Evolutionary conservation across 2,797 vertebrate species (phyloP), one percentile per base, ranked within the genome.

Genomic region (Linurgus olivaceus): DNA sequence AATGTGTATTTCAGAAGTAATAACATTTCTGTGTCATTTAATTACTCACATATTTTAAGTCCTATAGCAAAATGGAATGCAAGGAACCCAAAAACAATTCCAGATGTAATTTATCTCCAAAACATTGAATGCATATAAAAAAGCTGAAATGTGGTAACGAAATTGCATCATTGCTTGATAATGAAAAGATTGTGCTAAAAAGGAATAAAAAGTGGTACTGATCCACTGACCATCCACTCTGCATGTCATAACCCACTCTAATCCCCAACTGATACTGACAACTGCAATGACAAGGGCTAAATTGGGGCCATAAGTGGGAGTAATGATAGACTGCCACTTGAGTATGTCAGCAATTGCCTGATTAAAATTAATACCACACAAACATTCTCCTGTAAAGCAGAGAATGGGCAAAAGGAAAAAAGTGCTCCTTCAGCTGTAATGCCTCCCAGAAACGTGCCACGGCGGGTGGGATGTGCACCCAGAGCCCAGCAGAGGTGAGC

Each of bases 301-400:
- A 93, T 86, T 88, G 88, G 83, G 92, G 73, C 79, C 65, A 37
- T 86, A 78, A 92, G 68, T 55, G 78, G 75, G 38, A 67, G 83
- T 72, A 78, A 94, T 80, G 92, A 82, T 12, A 90, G 88, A 66
- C 16, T 44, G 74, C 24, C 94, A 96, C 87, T 94, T 93, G 38
- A 79, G 82, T 38, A 67, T 11, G 63, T 50, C 95, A 95, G 88
- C 63, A 81, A 89, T 79, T 94, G 91, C 83, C 83, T 90, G 59
- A 92, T 82, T 95, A 94, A 94, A 93, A 89, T 92, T 38, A 92
- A 87, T 55, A 82, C 37, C 47, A 58, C 72, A 82, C 52, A 95
- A 82, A 95, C 1, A 8, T 57, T 90, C 42, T 83, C 77, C 86
- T 90, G 58, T 55, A 86, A 82, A 86, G 57, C 19, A 44, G 33